Percentiles rank a stretch among this genome's conserved stretches.
Evolutionary conservation across 2,113 vertebrate genomes (phyloP).

Genomic region (Laticauda colubrina): DNA sequence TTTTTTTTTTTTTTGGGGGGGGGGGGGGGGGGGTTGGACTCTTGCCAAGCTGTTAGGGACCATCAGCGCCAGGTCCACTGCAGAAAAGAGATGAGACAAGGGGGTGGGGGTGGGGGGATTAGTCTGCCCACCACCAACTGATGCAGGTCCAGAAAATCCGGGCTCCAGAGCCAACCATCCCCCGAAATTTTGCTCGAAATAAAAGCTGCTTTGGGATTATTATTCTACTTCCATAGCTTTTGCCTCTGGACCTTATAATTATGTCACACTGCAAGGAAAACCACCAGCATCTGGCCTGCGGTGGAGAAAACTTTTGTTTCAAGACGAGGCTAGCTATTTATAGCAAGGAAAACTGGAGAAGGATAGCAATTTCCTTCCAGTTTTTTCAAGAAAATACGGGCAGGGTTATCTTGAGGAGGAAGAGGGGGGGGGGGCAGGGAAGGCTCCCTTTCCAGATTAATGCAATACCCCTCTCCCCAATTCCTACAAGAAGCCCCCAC

Average conservation of each 20-base stretch:
- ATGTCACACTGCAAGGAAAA: slow-evolving; percentile 81
- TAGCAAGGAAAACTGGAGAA: slow-evolving; percentile 76
- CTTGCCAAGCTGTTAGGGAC: slow-evolving; percentile 46
- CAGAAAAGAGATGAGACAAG: slow-evolving; percentile 2
- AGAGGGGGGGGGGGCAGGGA: neutral
- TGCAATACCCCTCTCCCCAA: neutral
- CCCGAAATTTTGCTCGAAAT: slow-evolving; percentile 49
- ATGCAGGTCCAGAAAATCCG: slow-evolving; percentile 24
- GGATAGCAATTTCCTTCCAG: slow-evolving; percentile 79
- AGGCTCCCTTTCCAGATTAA: slow-evolving; percentile 40
- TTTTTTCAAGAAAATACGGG: slow-evolving; percentile 69
- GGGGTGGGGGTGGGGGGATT: neutral
- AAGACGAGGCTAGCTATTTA: slow-evolving; percentile 78
- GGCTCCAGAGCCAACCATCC: slow-evolving; percentile 36
- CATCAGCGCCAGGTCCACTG: neutral
- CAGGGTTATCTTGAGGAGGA: slow-evolving; percentile 69
- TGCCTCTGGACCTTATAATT: slow-evolving; percentile 78
- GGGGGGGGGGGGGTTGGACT: slow-evolving; percentile 11
- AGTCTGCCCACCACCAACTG: slow-evolving; percentile 38
- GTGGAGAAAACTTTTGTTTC: slow-evolving; percentile 81
- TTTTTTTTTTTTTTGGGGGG: too few relatives aligned
- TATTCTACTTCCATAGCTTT: slow-evolving; percentile 66
- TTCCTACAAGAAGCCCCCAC: neutral
- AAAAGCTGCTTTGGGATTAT: slow-evolving; percentile 64
- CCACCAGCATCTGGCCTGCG: slow-evolving; percentile 81